Conservation (phyloP, 2,797 vertebrate genomes). For the Geotrypetes seraphini region DNA sequence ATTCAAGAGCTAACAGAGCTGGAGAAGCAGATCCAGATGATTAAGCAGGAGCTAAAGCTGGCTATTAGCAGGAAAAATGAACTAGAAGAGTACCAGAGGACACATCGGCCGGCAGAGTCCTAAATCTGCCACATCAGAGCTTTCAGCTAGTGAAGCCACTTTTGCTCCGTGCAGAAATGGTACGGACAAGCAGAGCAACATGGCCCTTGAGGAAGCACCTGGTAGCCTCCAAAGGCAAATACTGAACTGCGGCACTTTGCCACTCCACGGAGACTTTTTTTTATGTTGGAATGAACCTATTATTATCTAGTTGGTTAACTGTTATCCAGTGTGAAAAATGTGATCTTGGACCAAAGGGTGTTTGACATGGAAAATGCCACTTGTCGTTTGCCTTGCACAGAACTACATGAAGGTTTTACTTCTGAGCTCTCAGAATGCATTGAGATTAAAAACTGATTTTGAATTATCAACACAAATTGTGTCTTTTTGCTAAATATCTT, state of each 20-base stretch:
- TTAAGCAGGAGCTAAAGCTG: slow-evolving; percentile 86
- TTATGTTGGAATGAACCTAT: slow-evolving; percentile 21
- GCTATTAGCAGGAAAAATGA: slow-evolving; percentile 87
- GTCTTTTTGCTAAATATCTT: slow-evolving; percentile 19
- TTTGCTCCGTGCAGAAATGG: slow-evolving; percentile 34
- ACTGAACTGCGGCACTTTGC: slow-evolving; percentile 7
- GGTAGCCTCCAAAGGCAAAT: too few relatives aligned
- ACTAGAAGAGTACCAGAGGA: slow-evolving; percentile 82
- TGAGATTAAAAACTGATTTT: slow-evolving; percentile 17
- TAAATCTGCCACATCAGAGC: slow-evolving; percentile 17
- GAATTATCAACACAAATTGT: slow-evolving; percentile 13
- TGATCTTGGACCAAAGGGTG: slow-evolving; percentile 9
- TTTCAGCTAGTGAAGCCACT: slow-evolving; percentile 28
- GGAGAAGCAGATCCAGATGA: slow-evolving; percentile 83
- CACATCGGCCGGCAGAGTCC: slow-evolving; percentile 53
- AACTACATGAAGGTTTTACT: slow-evolving; percentile 26
- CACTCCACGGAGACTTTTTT: slow-evolving; percentile 16
- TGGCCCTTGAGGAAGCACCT: slow-evolving; percentile 9
- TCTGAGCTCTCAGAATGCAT: slow-evolving; percentile 50
- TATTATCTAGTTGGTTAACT: slow-evolving; percentile 14
- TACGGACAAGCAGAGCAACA: slow-evolving; percentile 8
- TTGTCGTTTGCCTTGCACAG: slow-evolving; percentile 18
- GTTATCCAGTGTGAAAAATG: slow-evolving; percentile 5
- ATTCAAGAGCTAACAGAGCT: slow-evolving; percentile 83
- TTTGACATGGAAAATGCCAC: neutral